A percentile compares a stretch with the other conserved stretches of the same genome.
These are phyloP conservation scores for Druon quercuslanigerum DNA, from an alignment of 1,140 invertebrate species.

Conservation along the genomic window DNA sequence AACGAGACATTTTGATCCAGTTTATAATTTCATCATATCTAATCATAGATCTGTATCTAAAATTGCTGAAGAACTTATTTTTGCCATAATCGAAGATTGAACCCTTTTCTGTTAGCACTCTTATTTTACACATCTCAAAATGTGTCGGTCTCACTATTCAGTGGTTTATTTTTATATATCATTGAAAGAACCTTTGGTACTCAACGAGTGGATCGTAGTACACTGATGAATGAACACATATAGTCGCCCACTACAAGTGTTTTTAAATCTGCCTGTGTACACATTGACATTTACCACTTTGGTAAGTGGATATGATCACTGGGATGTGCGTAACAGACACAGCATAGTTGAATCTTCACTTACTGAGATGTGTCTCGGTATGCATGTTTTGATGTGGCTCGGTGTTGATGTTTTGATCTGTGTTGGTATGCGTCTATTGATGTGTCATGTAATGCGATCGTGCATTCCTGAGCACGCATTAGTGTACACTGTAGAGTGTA, in stretches of 20 bases:
- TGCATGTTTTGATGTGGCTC: not conserved
- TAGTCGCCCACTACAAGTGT: not conserved
- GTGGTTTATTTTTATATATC: too few species aligned
- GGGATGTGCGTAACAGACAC: not conserved
- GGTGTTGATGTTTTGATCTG: too few species aligned
- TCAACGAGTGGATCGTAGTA: not conserved
- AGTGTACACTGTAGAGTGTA: not conserved
- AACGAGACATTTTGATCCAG: too few species aligned
- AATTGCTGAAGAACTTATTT: too few species aligned
- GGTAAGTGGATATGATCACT: not conserved
- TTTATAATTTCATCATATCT: too few species aligned
- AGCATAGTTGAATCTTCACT: not conserved
- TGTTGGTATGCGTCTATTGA: too few species aligned
- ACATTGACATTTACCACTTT: not conserved
- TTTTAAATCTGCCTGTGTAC: not conserved
- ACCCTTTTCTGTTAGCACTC: too few species aligned
- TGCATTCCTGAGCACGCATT: conserved; percentile 3
- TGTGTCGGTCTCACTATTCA: too few species aligned
- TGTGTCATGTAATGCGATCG: not conserved
- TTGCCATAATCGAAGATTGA: too few species aligned
- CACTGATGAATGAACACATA: not conserved
- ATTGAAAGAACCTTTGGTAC: not conserved
- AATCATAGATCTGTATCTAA: too few species aligned
- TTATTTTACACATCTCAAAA: too few species aligned
- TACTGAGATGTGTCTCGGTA: not conserved